Evolutionary conservation across 2,888 invertebrate genomes (phyloP), one percentile per base, ranked within the genome.

Genomic region (Eristalis pertinax): DNA sequence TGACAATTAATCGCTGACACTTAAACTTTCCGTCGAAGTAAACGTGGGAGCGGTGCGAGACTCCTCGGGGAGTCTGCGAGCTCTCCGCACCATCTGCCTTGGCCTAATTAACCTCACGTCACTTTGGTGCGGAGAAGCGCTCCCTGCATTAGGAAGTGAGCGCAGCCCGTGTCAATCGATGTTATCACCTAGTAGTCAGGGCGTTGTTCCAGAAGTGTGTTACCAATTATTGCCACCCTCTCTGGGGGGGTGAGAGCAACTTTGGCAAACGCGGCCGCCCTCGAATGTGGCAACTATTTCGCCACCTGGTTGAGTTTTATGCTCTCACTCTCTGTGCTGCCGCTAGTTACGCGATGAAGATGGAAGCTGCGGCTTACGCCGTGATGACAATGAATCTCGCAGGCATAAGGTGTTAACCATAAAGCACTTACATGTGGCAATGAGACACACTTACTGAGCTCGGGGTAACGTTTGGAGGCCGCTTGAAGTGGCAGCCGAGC

Each of bases 301-400:
- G 56, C 68, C 80, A 72, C 80, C 65, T 84, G 80, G 35, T 50
- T 76, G 72, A 68, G 62, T 67, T 76, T 84, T 80, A 84, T 80
- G 80, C 72, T 67, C 65, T 38, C 67, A 22, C 8, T 19, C 19
- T 8, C 26, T 26, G 26, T 26, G 50, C 19, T 19, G 1, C 50
- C 50, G 19, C 50, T 10, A 68, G 26, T 26, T 65, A 75, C 62
- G 65, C 80, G 70, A 70, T 67, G 72, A 63, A 32, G 67, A 67
- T 70, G 76, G 56, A 41, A 68, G 15, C 75, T 81, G 24, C 50
- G 60, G 62, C 32, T 70, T 67, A 26, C 69, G 5, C 58, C n/a
- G 56, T 62, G 65, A 29, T 70, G 65, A 29, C 56, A 72, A 32
- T 41, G 19, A 62, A 60, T 56, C 62, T 62, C 13, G 0, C n/a